Evolutionary conservation across 2,113 vertebrate species (phyloP).

Genomic region (Hippocampus zosterae): DNA sequence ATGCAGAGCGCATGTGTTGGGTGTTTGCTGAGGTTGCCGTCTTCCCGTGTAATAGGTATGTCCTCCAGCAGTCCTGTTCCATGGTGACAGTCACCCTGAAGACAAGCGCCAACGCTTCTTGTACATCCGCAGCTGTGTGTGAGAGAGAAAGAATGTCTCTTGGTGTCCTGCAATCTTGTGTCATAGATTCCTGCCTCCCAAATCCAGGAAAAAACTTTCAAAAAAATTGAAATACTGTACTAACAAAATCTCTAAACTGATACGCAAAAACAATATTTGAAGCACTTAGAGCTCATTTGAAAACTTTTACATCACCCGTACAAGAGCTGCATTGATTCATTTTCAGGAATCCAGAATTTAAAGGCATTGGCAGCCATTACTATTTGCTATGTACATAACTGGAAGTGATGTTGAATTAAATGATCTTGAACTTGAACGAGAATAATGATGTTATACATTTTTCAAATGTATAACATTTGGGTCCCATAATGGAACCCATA

Average conservation of each 20-base stretch:
- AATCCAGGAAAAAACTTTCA: not conserved
- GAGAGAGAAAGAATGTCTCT: not conserved
- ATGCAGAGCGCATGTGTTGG: slow-evolving; percentile 14
- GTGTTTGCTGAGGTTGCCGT: slow-evolving; percentile 18
- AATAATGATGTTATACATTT: too few relatives aligned
- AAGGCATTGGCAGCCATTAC: not conserved
- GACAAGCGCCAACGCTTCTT: slow-evolving; percentile 23
- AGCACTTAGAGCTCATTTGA: not conserved
- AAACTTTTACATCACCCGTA: not conserved
- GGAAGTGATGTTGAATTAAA: too few relatives aligned
- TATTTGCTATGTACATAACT: not conserved
- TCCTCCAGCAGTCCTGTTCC: slow-evolving; percentile 29
- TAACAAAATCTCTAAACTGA: not conserved
- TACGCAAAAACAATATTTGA: not conserved
- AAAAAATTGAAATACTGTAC: not conserved
- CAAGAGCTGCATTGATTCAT: not conserved
- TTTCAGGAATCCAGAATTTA: slow-evolving; percentile 27
- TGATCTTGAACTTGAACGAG: too few relatives aligned
- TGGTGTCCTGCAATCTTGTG: not conserved
- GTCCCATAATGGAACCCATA: too few relatives aligned
- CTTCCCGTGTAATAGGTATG: slow-evolving; percentile 25
- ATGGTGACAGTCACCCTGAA: slow-evolving; percentile 32
- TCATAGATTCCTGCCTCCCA: not conserved
- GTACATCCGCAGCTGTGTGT: slow-evolving; percentile 9
- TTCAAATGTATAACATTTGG: too few relatives aligned